Percentiles rank a stretch among this genome's conserved stretches.
Conservation (phyloP, 2,888 invertebrate species). For the Tenodera sinensis region DNA sequence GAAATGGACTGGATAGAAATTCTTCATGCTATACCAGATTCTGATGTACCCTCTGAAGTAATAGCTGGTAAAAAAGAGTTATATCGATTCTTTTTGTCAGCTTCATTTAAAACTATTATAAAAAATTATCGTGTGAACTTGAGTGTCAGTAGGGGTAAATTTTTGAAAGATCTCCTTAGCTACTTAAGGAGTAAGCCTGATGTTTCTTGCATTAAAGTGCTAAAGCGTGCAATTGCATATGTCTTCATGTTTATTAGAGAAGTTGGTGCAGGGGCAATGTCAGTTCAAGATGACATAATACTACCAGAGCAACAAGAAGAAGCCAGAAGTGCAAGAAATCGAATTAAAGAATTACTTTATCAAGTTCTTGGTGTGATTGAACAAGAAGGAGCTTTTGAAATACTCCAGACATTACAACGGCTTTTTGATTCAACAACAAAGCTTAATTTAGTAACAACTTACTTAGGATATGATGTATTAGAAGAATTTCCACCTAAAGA, state of each 20-base stretch:
- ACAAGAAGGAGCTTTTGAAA: slow-evolving; percentile 13
- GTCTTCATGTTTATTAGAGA: slow-evolving; percentile 11
- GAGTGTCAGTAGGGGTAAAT: neutral
- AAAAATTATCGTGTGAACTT: neutral
- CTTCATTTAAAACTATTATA: neutral
- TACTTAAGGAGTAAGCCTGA: slow-evolving; percentile 7
- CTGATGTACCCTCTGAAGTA: slow-evolving; percentile 5
- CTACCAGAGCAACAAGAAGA: slow-evolving; percentile 14
- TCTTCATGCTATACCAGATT: slow-evolving; percentile 18
- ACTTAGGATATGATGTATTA: slow-evolving; percentile 16
- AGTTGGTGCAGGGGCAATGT: neutral
- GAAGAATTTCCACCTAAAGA: slow-evolving; percentile 21
- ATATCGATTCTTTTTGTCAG: slow-evolving; percentile 15
- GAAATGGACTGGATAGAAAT: slow-evolving; percentile 23
- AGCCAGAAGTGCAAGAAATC: slow-evolving; percentile 5
- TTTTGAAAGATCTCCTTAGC: slow-evolving; percentile 9
- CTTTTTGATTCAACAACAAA: slow-evolving; percentile 7
- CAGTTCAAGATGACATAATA: slow-evolving; percentile 14
- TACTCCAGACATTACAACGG: slow-evolving; percentile 8
- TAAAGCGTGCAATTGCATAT: slow-evolving; percentile 13
- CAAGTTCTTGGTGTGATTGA: slow-evolving; percentile 12
- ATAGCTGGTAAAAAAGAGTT: slow-evolving; percentile 17
- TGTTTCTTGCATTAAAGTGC: neutral
- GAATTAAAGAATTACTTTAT: slow-evolving; percentile 19
- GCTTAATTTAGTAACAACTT: slow-evolving; percentile 14